A percentile compares a stretch with the other conserved stretches of the same genome.
Evolutionary conservation across 2,888 invertebrate species (phyloP).

Genomic region (Euplagia quadripunctaria): DNA sequence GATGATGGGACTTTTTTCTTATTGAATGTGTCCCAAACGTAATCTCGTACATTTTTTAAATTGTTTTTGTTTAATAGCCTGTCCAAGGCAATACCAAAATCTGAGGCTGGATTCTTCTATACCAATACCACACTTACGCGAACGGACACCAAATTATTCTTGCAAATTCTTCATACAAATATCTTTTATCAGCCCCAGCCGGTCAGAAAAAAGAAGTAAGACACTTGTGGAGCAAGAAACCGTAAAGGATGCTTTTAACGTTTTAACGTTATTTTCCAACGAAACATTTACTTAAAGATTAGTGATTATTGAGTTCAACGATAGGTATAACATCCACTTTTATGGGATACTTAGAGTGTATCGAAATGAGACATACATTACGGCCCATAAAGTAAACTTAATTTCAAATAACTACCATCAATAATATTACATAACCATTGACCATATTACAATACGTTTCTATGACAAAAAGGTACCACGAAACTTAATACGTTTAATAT

Average conservation of each 20-base stretch:
- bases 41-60: too few relatives aligned
- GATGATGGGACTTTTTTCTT: too few relatives aligned
- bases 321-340: background rate
- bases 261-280: background rate
- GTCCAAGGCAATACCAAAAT: too few relatives aligned
- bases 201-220: too few relatives aligned
- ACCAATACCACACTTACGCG: too few relatives aligned
- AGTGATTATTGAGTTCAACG: background rate
- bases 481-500: conserved; percentile 28
- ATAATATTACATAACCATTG: conserved; percentile 11
- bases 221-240: too few relatives aligned
- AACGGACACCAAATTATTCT: too few relatives aligned
- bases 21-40: too few relatives aligned
- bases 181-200: too few relatives aligned
- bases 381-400: conserved; percentile 9
- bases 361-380: conserved; percentile 21
- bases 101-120: too few relatives aligned
- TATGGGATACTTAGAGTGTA: conserved; percentile 6
- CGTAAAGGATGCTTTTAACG: background rate
- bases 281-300: background rate
- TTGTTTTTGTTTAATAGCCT: too few relatives aligned
- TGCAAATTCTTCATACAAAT: too few relatives aligned
- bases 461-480: conserved; percentile 24
- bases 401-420: conserved; percentile 4
- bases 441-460: conserved; percentile 16